A percentile compares a stretch with the other conserved stretches of the same genome.
Conservation (phyloP, 2,797 vertebrate species). For the Ctenopoma multispine region DNA sequence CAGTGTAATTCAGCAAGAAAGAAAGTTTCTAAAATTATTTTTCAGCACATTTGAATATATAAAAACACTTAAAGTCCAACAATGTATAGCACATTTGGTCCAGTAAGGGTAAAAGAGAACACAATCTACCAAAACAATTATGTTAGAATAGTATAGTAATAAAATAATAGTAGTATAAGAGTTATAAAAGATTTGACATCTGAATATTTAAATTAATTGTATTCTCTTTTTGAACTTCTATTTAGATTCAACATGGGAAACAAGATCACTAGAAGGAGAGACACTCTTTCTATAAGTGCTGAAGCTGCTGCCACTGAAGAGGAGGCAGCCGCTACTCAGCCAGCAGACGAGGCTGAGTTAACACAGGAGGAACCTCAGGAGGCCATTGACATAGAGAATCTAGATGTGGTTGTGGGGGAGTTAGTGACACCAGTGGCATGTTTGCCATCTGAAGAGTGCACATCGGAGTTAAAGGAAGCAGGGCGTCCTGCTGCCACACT, state of each 20-base stretch:
- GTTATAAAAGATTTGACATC: too few relatives aligned
- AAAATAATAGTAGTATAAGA: too few relatives aligned
- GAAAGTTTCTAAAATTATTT: neutral
- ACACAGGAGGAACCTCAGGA: constrained; percentile 33
- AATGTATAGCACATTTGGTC: neutral
- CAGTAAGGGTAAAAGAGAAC: too few relatives aligned
- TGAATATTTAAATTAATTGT: neutral
- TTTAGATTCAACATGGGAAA: constrained; percentile 87
- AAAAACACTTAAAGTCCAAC: neutral
- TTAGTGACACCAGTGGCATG: neutral
- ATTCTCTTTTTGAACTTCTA: constrained; percentile 10
- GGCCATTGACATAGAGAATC: constrained; percentile 33
- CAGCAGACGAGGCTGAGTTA: constrained; percentile 29
- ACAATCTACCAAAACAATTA: too few relatives aligned
- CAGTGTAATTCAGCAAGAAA: neutral
- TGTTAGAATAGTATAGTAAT: too few relatives aligned
- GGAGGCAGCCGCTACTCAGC: constrained; percentile 19
- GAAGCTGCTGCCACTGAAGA: constrained; percentile 49
- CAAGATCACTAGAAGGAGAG: constrained; percentile 91
- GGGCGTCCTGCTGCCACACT: constrained; percentile 21
- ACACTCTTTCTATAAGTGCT: constrained; percentile 45
- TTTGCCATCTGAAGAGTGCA: constrained; percentile 43
- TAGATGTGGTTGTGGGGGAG: constrained; percentile 47
- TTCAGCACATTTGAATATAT: too few relatives aligned
- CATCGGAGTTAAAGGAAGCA: constrained; percentile 22